These are phyloP conservation scores for Leuciscus idus DNA, from an alignment of 2,113 vertebrate genomes.

Conservation along the genomic window DNA sequence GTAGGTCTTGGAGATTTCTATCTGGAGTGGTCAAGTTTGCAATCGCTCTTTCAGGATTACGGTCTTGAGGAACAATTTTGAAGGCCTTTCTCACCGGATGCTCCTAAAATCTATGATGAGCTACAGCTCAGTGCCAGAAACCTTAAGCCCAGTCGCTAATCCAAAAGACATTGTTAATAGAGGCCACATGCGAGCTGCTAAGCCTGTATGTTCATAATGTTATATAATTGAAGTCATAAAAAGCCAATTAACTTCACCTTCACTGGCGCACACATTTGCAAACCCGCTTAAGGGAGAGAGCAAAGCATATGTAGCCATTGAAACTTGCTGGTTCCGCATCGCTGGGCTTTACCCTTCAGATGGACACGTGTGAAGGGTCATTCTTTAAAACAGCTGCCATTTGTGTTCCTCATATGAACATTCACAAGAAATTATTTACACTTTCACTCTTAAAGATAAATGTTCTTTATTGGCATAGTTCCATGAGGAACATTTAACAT, in stretches of 20 bases:
- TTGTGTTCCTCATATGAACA: background rate
- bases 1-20: slow-evolving; percentile 46
- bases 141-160: slow-evolving; percentile 81
- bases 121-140: slow-evolving; percentile 68
- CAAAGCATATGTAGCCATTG: background rate
- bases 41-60: slow-evolving; percentile 50
- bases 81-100: slow-evolving; percentile 61
- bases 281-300: background rate
- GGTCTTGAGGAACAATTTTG: slow-evolving; percentile 44
- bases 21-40: slow-evolving; percentile 50
- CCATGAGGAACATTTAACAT: too few relatives aligned
- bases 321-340: slow-evolving; percentile 30
- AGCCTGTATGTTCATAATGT: slow-evolving; percentile 84
- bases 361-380: slow-evolving; percentile 2
- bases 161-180: slow-evolving; percentile 83
- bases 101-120: slow-evolving; percentile 70
- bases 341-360: slow-evolving; percentile 9
- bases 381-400: background rate
- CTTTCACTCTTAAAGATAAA: too few relatives aligned
- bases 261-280: slow-evolving; percentile 40
- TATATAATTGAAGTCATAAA: slow-evolving; percentile 86
- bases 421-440: background rate
- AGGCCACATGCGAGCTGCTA: slow-evolving; percentile 83
- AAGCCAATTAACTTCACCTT: slow-evolving; percentile 80
- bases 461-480: too few relatives aligned